phyloP scores from a whole-genome alignment of 2,888 invertebrate species.

The Machimus atricapillus region DNA sequence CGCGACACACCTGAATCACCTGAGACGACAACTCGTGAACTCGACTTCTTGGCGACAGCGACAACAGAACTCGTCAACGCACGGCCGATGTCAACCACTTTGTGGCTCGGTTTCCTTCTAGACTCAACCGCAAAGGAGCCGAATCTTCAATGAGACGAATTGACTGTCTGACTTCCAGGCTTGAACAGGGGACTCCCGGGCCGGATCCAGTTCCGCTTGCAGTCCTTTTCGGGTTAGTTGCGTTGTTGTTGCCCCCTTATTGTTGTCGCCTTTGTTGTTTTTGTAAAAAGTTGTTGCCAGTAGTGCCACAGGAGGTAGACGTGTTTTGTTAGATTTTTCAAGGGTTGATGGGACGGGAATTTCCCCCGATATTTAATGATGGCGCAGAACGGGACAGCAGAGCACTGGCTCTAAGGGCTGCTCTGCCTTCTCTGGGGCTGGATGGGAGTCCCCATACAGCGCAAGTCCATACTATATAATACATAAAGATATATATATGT shows the following conservation, averaged over 20 bases:
- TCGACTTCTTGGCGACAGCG: background rate
- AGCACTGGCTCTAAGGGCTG: background rate
- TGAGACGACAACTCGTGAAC: slow-evolving; percentile 21
- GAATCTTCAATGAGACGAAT: slow-evolving; percentile 34
- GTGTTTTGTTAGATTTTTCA: slow-evolving; percentile 24
- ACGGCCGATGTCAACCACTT: slow-evolving; percentile 30
- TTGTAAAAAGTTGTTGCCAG: background rate
- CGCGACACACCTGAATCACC: slow-evolving; percentile 25
- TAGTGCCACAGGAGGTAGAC: slow-evolving; percentile 6
- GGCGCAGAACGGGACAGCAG: slow-evolving; percentile 16
- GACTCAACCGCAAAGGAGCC: slow-evolving; percentile 22
- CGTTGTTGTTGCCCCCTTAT: slow-evolving; percentile 21
- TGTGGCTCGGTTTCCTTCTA: background rate
- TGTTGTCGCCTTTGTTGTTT: slow-evolving; percentile 6
- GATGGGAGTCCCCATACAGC: background rate
- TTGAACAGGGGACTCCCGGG: background rate
- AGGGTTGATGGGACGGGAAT: slow-evolving; percentile 3
- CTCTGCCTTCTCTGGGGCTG: background rate
- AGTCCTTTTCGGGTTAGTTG: background rate
- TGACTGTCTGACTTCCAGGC: slow-evolving; percentile 39
- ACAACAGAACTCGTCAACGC: slow-evolving; percentile 7
- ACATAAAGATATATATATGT: background rate
- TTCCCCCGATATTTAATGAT: slow-evolving; percentile 25
- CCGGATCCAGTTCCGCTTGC: slow-evolving; percentile 23
- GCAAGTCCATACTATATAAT: slow-evolving; percentile 30